Percentiles rank a stretch among this genome's conserved stretches.
These are phyloP conservation scores for Pseudococcus viburni DNA, from an alignment of 2,888 invertebrate species.

Conservation along the genomic window DNA sequence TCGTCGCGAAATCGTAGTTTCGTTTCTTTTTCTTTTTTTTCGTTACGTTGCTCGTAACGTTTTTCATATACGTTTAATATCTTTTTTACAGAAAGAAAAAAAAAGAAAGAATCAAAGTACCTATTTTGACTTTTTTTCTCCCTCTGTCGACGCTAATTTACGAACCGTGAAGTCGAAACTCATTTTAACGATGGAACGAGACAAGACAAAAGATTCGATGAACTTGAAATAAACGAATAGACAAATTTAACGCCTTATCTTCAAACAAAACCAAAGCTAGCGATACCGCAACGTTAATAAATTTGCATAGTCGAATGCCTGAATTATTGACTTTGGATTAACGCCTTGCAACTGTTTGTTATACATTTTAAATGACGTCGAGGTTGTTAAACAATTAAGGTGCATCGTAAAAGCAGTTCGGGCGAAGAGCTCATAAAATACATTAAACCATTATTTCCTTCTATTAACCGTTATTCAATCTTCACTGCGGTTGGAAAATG, in stretches of 20 bases:
- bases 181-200: neutral
- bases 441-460: constrained; percentile 44
- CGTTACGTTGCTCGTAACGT: neutral
- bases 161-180: neutral
- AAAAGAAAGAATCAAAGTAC: neutral
- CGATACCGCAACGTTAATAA: constrained; percentile 27
- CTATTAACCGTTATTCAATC: constrained; percentile 5
- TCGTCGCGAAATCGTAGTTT: constrained; percentile 25
- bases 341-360: constrained; percentile 45
- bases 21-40: neutral
- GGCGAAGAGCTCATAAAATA: constrained; percentile 33
- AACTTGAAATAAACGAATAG: neutral
- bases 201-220: constrained; percentile 11
- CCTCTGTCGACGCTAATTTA: constrained; percentile 1
- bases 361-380: constrained; percentile 53
- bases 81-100: constrained; percentile 1
- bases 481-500: constrained; percentile 1
- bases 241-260: constrained; percentile 14
- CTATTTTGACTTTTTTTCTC: neutral
- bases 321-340: constrained; percentile 36
- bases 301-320: constrained; percentile 37
- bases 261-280: neutral
- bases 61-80: constrained; percentile 31
- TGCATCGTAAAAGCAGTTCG: constrained; percentile 41
- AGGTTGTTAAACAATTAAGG: constrained; percentile 52